Evolutionary conservation across 2,797 vertebrate species (phyloP).

Genomic region (Aulostomus chinensis): DNA sequence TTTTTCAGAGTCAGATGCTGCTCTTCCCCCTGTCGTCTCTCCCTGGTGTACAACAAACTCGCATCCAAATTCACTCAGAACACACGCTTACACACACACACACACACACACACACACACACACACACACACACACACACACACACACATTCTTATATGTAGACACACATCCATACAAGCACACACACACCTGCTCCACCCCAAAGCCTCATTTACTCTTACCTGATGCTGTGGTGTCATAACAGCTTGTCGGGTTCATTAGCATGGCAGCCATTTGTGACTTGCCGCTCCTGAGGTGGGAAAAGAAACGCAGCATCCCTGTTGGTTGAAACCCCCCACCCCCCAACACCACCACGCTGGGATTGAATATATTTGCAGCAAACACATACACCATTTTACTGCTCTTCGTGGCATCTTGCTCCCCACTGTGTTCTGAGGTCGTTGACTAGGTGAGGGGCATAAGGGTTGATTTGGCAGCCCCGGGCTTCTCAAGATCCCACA

Average conservation of each 20-base stretch:
- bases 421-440: slow-evolving; percentile 40
- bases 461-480: slow-evolving; percentile 64
- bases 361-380: slow-evolving; percentile 56
- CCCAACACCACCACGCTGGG: too few relatives aligned
- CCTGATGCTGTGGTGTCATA: slow-evolving; percentile 81
- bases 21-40: slow-evolving; percentile 43
- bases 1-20: slow-evolving; percentile 76
- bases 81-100: slow-evolving; percentile 13
- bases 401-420: slow-evolving; percentile 29
- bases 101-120: slow-evolving; percentile 1
- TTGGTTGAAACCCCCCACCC: slow-evolving; percentile 41
- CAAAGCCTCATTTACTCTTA: slow-evolving; percentile 79
- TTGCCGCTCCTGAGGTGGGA: slow-evolving; percentile 67
- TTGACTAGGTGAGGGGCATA: slow-evolving; percentile 53
- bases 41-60: slow-evolving; percentile 55
- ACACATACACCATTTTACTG: slow-evolving; percentile 31
- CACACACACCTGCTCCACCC: slow-evolving; percentile 76
- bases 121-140: not conserved
- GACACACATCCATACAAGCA: slow-evolving; percentile 21
- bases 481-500: slow-evolving; percentile 54
- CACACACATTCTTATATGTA: slow-evolving; percentile 21
- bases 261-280: slow-evolving; percentile 75
- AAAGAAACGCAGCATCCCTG: slow-evolving; percentile 54
- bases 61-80: slow-evolving; percentile 35
- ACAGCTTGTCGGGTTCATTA: slow-evolving; percentile 82